Conservation (phyloP, 2,113 vertebrate genomes). For the Salvelinus fontinalis region DNA sequence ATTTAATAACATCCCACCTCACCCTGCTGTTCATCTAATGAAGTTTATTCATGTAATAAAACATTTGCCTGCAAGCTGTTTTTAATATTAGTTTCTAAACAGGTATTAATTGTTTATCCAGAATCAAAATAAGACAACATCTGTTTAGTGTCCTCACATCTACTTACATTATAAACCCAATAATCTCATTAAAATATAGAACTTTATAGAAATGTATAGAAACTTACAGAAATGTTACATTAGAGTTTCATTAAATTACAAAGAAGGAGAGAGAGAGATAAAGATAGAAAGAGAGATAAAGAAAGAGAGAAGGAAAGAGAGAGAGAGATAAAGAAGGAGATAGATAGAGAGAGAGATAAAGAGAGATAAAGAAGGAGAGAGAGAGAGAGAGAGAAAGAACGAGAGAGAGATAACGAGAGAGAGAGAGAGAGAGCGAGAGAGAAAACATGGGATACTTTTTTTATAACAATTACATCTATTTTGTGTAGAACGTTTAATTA, state of each 20-base stretch:
- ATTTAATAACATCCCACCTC: slow-evolving; percentile 31
- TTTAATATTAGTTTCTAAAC: slow-evolving; percentile 17
- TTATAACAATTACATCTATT: not conserved
- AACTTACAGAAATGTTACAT: slow-evolving; percentile 3
- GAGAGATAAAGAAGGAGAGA: too few relatives aligned
- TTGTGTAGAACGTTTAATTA: too few relatives aligned
- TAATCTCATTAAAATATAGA: slow-evolving; percentile 30
- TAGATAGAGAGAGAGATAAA: too few relatives aligned
- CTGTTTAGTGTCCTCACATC: slow-evolving; percentile 10
- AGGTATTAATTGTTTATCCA: slow-evolving; percentile 19
- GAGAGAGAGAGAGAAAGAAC: too few relatives aligned
- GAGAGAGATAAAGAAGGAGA: too few relatives aligned
- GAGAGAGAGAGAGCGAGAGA: too few relatives aligned
- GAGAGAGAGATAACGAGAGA: too few relatives aligned
- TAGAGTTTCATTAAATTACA: slow-evolving; percentile 31
- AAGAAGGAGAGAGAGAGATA: too few relatives aligned
- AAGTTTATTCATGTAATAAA: slow-evolving; percentile 28
- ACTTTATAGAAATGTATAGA: too few relatives aligned
- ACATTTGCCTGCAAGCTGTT: slow-evolving; percentile 12
- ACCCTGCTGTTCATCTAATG: slow-evolving; percentile 17
- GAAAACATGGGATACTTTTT: too few relatives aligned
- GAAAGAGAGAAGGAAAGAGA: too few relatives aligned
- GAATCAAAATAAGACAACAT: slow-evolving; percentile 5
- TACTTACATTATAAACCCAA: not conserved
- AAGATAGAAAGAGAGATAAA: too few relatives aligned